Evolutionary conservation across 2,888 invertebrate species (phyloP).

Genomic region (Elysia crispata): DNA sequence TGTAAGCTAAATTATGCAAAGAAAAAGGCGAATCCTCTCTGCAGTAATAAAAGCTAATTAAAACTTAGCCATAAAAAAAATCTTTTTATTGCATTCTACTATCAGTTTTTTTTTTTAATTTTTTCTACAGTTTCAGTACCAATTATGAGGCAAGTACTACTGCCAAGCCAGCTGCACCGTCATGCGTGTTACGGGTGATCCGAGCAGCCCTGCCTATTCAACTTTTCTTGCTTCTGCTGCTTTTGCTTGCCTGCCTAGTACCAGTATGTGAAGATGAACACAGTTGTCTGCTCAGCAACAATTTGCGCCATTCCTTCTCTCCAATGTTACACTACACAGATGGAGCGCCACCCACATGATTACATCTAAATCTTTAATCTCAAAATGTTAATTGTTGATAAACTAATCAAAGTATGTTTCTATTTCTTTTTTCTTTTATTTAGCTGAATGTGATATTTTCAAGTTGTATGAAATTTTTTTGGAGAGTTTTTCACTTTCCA

Average conservation of each 20-base stretch:
- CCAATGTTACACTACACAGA: slow-evolving; percentile 94
- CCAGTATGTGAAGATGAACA: slow-evolving; percentile 90
- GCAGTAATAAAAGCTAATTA: no score
- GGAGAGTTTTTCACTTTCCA: background rate
- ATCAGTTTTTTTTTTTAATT: slow-evolving; percentile 1
- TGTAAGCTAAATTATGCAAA: no score
- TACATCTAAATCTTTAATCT: background rate
- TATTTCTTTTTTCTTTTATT: no score
- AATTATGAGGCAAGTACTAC: slow-evolving; percentile 39
- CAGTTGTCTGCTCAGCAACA: slow-evolving; percentile 90
- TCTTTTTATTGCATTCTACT: no score
- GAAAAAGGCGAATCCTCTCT: no score
- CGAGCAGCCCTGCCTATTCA: slow-evolving; percentile 95
- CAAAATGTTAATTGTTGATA: no score
- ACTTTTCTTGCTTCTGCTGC: slow-evolving; percentile 92
- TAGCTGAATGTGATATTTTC: no score
- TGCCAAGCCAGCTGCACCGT: slow-evolving; percentile 10
- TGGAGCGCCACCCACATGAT: slow-evolving; percentile 93
- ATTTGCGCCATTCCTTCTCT: slow-evolving; percentile 88
- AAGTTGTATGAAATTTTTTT: no score
- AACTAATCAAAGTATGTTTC: no score
- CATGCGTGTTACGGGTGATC: slow-evolving; percentile 92
- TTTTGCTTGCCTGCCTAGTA: slow-evolving; percentile 94
- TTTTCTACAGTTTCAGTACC: slow-evolving; percentile 52
- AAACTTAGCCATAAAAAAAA: no score